Conservation (phyloP, 2,113 vertebrate species). For the Pardalotus punctatus region DNA sequence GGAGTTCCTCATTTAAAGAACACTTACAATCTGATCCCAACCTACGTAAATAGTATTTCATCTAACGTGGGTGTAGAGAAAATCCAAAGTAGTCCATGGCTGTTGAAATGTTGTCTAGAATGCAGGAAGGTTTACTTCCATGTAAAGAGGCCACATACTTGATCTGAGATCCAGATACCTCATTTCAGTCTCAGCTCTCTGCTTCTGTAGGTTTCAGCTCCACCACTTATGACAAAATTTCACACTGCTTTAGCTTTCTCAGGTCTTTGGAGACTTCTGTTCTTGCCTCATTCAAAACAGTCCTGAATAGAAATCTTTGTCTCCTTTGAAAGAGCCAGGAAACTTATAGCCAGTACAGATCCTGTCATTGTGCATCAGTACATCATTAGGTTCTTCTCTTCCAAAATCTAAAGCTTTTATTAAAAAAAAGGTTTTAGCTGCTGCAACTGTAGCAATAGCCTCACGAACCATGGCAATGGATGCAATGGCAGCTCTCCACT, state of each 20-base stretch:
- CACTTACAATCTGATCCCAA: not conserved
- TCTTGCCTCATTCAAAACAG: not conserved
- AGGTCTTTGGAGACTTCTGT: not conserved
- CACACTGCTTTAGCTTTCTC: not conserved
- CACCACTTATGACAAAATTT: not conserved
- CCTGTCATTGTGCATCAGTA: not conserved
- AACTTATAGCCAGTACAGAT: not conserved
- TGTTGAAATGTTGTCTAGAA: not conserved
- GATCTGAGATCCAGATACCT: not conserved
- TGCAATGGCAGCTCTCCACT: not conserved
- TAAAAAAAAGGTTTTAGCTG: not conserved
- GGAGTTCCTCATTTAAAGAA: not conserved
- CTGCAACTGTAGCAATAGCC: not conserved
- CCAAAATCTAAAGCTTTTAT: not conserved
- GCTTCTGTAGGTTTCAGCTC: not conserved
- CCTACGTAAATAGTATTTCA: not conserved
- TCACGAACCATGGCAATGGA: not conserved
- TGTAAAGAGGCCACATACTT: not conserved
- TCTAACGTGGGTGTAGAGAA: not conserved
- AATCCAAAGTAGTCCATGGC: not conserved
- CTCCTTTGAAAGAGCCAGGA: not conserved
- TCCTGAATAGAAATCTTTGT: not conserved
- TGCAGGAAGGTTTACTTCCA: not conserved
- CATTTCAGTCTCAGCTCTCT: not conserved
- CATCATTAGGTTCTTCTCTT: not conserved